phyloP scores from a whole-genome alignment of 2,113 vertebrate species.

The Pseudois nayaur region DNA sequence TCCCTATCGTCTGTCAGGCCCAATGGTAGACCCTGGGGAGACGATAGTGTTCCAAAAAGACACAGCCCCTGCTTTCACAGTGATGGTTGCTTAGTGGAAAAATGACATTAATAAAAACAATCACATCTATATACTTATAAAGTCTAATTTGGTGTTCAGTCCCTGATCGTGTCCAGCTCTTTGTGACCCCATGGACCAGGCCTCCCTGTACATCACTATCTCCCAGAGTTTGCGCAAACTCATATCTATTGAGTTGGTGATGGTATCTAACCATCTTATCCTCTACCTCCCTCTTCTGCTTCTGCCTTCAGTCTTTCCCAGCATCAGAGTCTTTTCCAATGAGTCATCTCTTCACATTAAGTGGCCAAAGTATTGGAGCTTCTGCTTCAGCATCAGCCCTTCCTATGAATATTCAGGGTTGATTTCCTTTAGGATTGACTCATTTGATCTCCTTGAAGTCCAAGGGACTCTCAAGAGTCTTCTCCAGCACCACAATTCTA shows the following conservation, averaged over 20 bases:
- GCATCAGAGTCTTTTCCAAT: neutral
- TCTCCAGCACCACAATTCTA: neutral
- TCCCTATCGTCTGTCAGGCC: neutral
- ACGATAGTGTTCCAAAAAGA: neutral
- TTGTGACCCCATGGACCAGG: neutral
- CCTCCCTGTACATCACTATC: neutral
- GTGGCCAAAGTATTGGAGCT: neutral
- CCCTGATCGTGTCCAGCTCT: neutral
- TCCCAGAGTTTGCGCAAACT: neutral
- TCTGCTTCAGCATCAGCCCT: neutral
- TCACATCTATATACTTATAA: neutral
- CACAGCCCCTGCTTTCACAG: neutral
- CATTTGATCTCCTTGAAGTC: neutral
- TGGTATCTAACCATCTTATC: neutral
- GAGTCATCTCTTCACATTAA: neutral
- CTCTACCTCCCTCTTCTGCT: neutral
- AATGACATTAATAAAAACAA: neutral
- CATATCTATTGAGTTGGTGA: neutral
- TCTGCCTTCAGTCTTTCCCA: neutral
- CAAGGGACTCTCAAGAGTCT: neutral
- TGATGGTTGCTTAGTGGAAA: neutral
- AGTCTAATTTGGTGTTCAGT: neutral
- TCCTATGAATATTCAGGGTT: neutral
- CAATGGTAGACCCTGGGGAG: neutral
- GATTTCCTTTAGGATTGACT: neutral